Conservation (phyloP, 2,888 invertebrate genomes). For the Drosophila diplacantha region DNA sequence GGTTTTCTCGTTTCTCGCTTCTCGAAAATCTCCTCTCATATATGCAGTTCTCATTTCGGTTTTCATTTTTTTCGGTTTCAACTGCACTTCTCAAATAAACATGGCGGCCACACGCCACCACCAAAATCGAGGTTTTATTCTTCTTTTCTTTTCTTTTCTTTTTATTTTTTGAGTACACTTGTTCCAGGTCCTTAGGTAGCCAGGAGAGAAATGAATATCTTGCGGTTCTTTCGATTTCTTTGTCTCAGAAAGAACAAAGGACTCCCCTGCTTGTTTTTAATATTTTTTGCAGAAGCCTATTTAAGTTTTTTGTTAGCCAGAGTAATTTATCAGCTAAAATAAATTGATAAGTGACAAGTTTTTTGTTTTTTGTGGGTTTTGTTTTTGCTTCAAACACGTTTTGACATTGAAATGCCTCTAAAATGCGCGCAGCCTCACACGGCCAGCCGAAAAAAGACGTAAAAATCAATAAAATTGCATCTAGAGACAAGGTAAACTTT, state of each 20-base stretch:
- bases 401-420: constrained; percentile 39
- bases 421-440: constrained; percentile 55
- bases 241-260: constrained; percentile 34
- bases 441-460: constrained; percentile 22
- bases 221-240: not conserved
- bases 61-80: constrained; percentile 33
- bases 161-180: constrained; percentile 24
- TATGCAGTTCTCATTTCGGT: constrained; percentile 28
- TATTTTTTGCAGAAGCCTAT: not conserved
- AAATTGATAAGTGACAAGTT: constrained; percentile 18
- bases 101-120: constrained; percentile 25
- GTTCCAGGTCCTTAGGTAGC: constrained; percentile 33
- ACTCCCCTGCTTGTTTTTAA: not conserved
- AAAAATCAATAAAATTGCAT: constrained; percentile 46
- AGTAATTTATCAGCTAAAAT: constrained; percentile 15
- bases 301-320: constrained; percentile 3
- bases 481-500: constrained; percentile 41
- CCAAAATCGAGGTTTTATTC: constrained; percentile 22
- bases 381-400: constrained; percentile 8
- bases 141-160: not conserved
- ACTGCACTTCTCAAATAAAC: constrained; percentile 42
- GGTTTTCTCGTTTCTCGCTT: constrained; percentile 15
- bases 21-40: constrained; percentile 26
- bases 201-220: not conserved
- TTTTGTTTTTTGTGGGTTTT: not conserved